phyloP scores from a whole-genome alignment of 2,113 vertebrate genomes.

The Coturnix japonica region DNA sequence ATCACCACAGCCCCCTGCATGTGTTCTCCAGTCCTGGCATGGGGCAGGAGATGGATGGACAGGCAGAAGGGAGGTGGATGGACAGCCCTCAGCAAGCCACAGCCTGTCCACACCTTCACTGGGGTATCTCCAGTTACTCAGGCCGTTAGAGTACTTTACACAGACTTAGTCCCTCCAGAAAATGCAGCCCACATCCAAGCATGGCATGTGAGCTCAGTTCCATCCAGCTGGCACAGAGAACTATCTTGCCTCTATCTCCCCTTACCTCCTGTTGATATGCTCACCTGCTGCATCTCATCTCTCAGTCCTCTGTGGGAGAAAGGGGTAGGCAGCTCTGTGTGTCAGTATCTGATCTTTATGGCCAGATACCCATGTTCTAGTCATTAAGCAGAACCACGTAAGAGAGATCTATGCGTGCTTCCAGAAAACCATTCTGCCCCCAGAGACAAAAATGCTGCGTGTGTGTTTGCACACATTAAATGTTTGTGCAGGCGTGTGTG shows the following conservation, averaged over 20 bases:
- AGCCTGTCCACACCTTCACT: background rate
- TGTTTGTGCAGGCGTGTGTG: background rate
- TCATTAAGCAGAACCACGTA: background rate
- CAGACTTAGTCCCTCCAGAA: background rate
- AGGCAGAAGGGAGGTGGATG: background rate
- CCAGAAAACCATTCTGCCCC: constrained; percentile 23
- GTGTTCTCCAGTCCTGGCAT: background rate
- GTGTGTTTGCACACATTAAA: constrained; percentile 31
- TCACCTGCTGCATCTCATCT: constrained; percentile 30
- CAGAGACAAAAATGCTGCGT: background rate
- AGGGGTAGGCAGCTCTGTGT: background rate
- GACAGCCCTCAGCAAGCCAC: background rate
- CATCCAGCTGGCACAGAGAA: background rate
- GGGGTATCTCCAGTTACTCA: background rate
- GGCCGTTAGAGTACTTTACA: background rate
- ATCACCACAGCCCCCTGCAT: rapidly evolving
- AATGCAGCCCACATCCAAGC: background rate
- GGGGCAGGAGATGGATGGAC: background rate
- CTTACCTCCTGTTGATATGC: background rate
- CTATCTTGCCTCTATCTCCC: background rate
- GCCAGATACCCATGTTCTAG: background rate
- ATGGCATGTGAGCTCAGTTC: background rate
- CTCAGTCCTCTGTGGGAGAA: background rate
- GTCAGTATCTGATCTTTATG: background rate
- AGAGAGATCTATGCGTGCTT: background rate